Conservation (phyloP, 2,113 vertebrate species). For the Myotis yumanensis region DNA sequence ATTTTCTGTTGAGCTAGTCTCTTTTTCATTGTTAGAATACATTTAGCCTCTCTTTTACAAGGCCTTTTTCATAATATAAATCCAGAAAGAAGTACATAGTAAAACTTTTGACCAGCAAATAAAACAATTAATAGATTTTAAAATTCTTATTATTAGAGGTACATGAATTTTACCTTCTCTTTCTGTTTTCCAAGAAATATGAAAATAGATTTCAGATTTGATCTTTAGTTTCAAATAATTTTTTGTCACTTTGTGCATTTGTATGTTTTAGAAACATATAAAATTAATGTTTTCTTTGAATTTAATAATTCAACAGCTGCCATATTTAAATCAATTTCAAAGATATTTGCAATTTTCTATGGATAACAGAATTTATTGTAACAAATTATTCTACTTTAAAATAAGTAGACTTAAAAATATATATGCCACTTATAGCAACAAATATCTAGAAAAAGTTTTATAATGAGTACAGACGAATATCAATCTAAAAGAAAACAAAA, state of each 20-base stretch:
- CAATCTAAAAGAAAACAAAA: not conserved
- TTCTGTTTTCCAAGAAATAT: constrained; percentile 33
- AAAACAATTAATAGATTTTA: not conserved
- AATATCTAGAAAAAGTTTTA: not conserved
- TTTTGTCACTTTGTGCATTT: not conserved
- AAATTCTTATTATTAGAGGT: not conserved
- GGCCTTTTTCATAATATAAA: not conserved
- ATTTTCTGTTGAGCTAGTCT: not conserved
- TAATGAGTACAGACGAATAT: not conserved
- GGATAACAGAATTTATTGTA: not conserved
- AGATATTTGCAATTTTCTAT: not conserved
- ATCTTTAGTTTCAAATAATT: not conserved
- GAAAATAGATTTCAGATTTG: not conserved
- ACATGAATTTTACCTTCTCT: not conserved
- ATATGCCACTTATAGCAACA: not conserved
- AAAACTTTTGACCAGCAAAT: not conserved
- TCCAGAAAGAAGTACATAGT: not conserved
- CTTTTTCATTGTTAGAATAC: not conserved
- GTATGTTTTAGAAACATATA: not conserved
- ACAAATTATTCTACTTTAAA: not conserved
- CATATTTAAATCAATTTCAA: not conserved
- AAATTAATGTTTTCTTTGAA: not conserved
- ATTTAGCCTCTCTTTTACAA: not conserved
- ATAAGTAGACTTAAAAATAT: not conserved
- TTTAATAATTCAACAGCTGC: not conserved